Conservation (phyloP, 2,113 vertebrate genomes). For the Hemibagrus wyckioides region DNA sequence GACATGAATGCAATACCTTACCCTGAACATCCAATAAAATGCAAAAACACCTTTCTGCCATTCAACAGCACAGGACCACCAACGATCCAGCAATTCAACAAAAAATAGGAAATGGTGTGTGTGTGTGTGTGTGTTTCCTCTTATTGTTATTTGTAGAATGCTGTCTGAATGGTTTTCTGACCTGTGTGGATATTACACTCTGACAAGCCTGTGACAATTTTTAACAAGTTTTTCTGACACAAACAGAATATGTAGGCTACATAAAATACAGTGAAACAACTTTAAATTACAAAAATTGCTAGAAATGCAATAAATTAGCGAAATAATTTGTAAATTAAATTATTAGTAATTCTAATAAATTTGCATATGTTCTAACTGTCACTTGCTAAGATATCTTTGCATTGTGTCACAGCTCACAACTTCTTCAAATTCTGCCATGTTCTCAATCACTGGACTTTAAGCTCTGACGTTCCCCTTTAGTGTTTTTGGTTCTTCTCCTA, state of each 20-base stretch:
- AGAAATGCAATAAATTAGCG: background rate
- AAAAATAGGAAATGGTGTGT: background rate
- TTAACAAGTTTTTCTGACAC: background rate
- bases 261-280: background rate
- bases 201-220: background rate
- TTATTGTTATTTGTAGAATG: background rate
- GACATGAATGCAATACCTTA: background rate
- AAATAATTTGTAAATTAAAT: background rate
- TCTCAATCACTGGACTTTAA: no score
- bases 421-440: no score
- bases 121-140: background rate
- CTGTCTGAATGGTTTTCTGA: constrained; percentile 12
- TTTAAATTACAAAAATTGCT: background rate
- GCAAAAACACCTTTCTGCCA: background rate
- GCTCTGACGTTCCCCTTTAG: no score
- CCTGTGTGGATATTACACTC: background rate
- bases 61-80: background rate
- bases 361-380: background rate
- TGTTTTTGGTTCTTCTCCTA: no score
- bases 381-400: background rate
- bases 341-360: background rate
- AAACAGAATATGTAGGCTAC: background rate
- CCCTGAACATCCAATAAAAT: constrained; percentile 8
- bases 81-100: constrained; percentile 9
- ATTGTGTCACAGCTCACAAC: no score